phyloP scores from a whole-genome alignment of 30 jellyfish, hydroid and myxozoan genomes.

The Nemopilema nomurai region DNA sequence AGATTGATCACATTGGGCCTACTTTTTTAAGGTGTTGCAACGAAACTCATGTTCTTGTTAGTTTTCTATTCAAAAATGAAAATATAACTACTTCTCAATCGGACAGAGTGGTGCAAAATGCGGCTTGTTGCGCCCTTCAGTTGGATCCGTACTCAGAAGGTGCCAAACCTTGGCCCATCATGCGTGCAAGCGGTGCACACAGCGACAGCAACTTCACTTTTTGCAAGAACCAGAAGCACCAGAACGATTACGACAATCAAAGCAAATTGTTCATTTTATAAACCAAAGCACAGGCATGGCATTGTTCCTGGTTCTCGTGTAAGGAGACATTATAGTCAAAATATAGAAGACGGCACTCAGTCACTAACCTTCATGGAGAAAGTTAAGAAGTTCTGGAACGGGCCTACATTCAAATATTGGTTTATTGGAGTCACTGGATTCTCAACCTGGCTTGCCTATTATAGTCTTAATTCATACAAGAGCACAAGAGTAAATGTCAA shows the following conservation, averaged over 20 bases:
- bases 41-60: not conserved
- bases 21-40: not conserved
- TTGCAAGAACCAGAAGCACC: not conserved
- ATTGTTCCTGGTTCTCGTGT: not conserved
- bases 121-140: not conserved
- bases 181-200: not conserved
- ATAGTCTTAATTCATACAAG: constrained; percentile 78
- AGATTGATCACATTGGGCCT: not conserved
- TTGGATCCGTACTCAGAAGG: not conserved
- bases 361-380: constrained; percentile 35
- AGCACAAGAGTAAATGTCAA: constrained; percentile 71
- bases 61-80: too few relatives aligned
- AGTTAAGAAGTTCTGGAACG: constrained; percentile 70
- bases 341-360: not conserved
- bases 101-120: too few relatives aligned
- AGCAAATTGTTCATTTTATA: not conserved
- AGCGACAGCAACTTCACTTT: not conserved
- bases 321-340: constrained; percentile 8
- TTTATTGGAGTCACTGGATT: constrained; percentile 90
- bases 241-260: not conserved
- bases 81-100: not conserved
- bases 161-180: not conserved
- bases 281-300: not conserved
- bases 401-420: constrained; percentile 96
- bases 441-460: constrained; percentile 77